Evolutionary conservation across 2,888 invertebrate genomes (phyloP).

Genomic region (Drosophila bunnanda): DNA sequence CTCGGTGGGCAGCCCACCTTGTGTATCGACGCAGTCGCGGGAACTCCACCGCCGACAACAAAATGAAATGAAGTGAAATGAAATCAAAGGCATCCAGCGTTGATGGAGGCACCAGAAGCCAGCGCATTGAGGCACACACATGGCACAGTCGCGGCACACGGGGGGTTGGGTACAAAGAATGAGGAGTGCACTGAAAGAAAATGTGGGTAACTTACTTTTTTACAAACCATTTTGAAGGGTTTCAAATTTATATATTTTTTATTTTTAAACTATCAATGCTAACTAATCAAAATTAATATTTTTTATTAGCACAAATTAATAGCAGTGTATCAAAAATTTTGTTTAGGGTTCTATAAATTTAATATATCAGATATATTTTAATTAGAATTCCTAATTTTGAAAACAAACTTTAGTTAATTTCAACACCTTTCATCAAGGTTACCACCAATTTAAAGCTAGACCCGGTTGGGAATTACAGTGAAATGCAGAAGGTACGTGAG

Average conservation of each 20-base stretch:
- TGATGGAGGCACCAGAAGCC: conserved; percentile 60
- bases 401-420: too few species aligned
- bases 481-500: too few species aligned
- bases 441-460: neutral
- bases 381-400: too few species aligned
- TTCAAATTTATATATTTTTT: too few species aligned
- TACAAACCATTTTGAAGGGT: too few species aligned
- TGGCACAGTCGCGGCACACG: conserved; percentile 13
- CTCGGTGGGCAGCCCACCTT: conserved; percentile 5
- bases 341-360: too few species aligned
- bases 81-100: conserved; percentile 79
- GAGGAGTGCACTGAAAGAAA: conserved; percentile 7
- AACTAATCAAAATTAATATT: too few species aligned
- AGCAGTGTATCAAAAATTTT: too few species aligned
- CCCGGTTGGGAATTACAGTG: neutral
- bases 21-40: conserved; percentile 56
- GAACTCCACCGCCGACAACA: conserved; percentile 54
- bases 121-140: conserved; percentile 60
- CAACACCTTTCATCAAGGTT: too few species aligned
- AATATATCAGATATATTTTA: too few species aligned
- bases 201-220: neutral
- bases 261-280: too few species aligned
- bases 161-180: conserved; percentile 23
- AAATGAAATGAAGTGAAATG: conserved; percentile 81
- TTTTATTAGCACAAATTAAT: too few species aligned